Base-by-base conservation (phyloP, 2,797 vertebrate genomes). In the Eospalax fontanierii region DNA sequence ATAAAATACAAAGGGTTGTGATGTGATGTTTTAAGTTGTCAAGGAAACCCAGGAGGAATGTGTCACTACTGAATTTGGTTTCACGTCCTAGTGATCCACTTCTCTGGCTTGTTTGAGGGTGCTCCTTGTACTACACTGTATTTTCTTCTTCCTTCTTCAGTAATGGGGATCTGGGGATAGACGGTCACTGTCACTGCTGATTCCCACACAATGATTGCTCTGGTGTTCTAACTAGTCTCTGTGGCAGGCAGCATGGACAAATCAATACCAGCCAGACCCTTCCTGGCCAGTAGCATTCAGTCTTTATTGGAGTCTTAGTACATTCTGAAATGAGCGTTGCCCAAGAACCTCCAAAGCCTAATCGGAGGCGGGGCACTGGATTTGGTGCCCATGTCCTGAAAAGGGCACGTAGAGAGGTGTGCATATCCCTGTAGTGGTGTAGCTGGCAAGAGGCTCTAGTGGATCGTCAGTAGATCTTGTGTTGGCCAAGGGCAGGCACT, bases 141-240 rank as follows among this genome's bases (percentile, higher is more conserved):
- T 83, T 94, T 87, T 50, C 59, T 84, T 91, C 70, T 66, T 46
- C 12, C 84, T 87, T 68, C n/a, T 10, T 28, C 18, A 54, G 84
- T 35, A 43, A 59, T 76, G 70, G 70, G 68, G 83, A 74, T 21
- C n/a, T 35, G 71, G 54, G 54, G 54, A 79, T 59, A 9, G 76
- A 83, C 33, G 73, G 38, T 24, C 0, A 0, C 65, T 59, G 40
- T 21, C 38, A n/a, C 19, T 79, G 19, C 68, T 14, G 80, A 83
- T 86, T 68, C 40, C 84, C 57, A 43, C 19, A 63, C 21, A 86
- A 63, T 18, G 35, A 79, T 24, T 59, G 35, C 75, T 86, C 38
- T 24, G 30, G 63, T 30, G 6, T 63, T 88, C 46, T 91, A 75
- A 87, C n/a, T 9, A 46, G 82, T 18, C 21, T 96, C 11, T 82